These are phyloP conservation scores for Epinephelus lanceolatus DNA, from an alignment of 2,113 vertebrate genomes.

Conservation along the genomic window DNA sequence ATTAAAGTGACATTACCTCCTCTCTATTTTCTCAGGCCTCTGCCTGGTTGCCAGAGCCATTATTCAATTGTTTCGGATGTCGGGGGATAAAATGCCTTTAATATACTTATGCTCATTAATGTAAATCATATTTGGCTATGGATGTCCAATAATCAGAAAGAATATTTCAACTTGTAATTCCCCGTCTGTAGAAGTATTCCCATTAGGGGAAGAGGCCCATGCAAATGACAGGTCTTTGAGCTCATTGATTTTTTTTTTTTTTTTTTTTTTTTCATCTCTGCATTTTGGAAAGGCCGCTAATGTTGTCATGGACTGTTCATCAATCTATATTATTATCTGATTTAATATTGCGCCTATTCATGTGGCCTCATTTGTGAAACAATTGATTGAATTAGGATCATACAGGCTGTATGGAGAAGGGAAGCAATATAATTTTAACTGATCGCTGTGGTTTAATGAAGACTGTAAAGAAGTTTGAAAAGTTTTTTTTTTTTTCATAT, in stretches of 20 bases:
- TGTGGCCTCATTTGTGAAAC: constrained; percentile 80
- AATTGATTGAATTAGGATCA: constrained; percentile 82
- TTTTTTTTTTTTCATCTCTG: constrained; percentile 40
- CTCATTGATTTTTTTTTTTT: constrained; percentile 82
- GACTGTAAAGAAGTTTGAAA: constrained; percentile 57
- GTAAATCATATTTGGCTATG: constrained; percentile 90
- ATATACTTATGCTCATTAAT: constrained; percentile 90
- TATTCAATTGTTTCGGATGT: constrained; percentile 86
- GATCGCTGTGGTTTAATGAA: constrained; percentile 55
- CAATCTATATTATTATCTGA: constrained; percentile 86
- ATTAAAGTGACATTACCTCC: constrained; percentile 86
- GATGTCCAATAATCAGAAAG: constrained; percentile 90
- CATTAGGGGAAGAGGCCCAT: constrained; percentile 83
- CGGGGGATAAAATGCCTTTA: constrained; percentile 86
- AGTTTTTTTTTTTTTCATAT: constrained; percentile 36
- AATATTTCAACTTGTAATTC: constrained; percentile 87
- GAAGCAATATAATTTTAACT: constrained; percentile 66
- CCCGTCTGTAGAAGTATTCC: constrained; percentile 80
- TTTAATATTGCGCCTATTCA: constrained; percentile 86
- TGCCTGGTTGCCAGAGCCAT: constrained; percentile 80
- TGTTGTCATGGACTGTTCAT: constrained; percentile 87
- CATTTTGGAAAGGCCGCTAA: constrained; percentile 84
- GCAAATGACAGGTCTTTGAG: constrained; percentile 84
- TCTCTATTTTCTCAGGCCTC: constrained; percentile 68
- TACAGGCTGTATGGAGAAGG: constrained; percentile 58